Evolutionary conservation across 2,888 invertebrate species (phyloP).

Genomic region (Drosophila prolongata): DNA sequence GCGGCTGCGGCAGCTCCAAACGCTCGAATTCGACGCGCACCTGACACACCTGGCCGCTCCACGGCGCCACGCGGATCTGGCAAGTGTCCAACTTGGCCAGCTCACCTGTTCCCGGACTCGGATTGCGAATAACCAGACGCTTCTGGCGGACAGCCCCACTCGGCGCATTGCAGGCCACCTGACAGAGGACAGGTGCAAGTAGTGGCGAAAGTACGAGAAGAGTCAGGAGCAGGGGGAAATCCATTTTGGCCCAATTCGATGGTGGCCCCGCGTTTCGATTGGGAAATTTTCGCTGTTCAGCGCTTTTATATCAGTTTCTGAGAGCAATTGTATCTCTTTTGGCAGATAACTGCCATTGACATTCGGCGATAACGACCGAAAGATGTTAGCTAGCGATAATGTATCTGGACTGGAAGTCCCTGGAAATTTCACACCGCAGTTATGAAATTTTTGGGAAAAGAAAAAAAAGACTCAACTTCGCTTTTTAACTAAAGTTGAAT

Average conservation of each 20-base stretch:
- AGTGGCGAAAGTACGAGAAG: conserved; percentile 8
- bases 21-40: conserved; percentile 79
- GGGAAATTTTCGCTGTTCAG: conserved; percentile 26
- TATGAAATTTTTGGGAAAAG: conserved; percentile 15
- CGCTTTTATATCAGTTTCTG: conserved; percentile 46
- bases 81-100: conserved; percentile 60
- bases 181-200: conserved; percentile 30
- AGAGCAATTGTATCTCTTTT: conserved; percentile 14
- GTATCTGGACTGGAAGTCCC: conserved; percentile 20
- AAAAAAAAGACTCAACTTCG: background rate
- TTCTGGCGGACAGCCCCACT: conserved; percentile 66
- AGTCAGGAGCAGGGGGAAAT: conserved; percentile 23
- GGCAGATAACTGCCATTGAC: conserved; percentile 60
- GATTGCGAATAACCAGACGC: conserved; percentile 79
- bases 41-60: conserved; percentile 77
- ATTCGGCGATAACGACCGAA: conserved; percentile 34
- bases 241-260: conserved; percentile 43
- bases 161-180: conserved; percentile 70
- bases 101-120: conserved; percentile 67
- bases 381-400: conserved; percentile 24
- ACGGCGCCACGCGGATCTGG: conserved; percentile 72
- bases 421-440: conserved; percentile 3
- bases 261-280: conserved; percentile 38
- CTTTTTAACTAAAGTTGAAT: background rate
- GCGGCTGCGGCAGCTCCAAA: conserved; percentile 77